phyloP scores from a whole-genome alignment of 1,140 invertebrate genomes.

The Brachionus calyciflorus region DNA sequence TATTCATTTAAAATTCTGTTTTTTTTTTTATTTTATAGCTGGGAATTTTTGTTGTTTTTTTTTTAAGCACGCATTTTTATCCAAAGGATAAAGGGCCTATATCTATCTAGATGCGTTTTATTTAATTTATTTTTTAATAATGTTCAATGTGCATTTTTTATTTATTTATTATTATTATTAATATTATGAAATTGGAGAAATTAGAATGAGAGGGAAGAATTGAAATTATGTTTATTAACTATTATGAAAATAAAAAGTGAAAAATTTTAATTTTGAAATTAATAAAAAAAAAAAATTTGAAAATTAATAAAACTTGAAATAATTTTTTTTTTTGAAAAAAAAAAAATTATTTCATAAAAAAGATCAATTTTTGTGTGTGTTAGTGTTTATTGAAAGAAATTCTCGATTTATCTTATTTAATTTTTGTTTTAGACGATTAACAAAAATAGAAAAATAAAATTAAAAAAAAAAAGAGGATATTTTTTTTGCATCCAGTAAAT shows the following conservation, averaged over 20 bases:
- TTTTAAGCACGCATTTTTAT: constrained; percentile 20
- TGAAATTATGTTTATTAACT: constrained; percentile 31
- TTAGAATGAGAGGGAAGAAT: background rate
- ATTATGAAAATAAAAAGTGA: constrained; percentile 20
- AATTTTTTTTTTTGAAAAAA: background rate
- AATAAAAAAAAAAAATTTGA: constrained; percentile 9
- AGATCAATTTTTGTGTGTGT: too few species aligned
- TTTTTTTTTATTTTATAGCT: constrained; percentile 1
- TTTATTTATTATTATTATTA: background rate
- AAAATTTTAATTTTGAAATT: constrained; percentile 37
- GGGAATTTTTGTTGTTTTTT: background rate
- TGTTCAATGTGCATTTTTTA: too few species aligned
- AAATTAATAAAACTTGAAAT: background rate
- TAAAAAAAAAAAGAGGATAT: too few species aligned
- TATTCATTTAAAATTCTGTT: constrained; percentile 20
- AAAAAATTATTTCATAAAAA: too few species aligned
- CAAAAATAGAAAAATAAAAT: too few species aligned
- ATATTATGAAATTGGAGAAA: background rate
- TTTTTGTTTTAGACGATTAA: too few species aligned
- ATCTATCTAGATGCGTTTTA: too few species aligned
- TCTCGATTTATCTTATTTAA: too few species aligned
- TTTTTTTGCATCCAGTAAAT: too few species aligned
- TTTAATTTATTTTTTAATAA: too few species aligned
- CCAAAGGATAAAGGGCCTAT: too few species aligned
- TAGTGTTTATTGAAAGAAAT: too few species aligned